phyloP scores from a whole-genome alignment of 2,113 vertebrate species.

The Lagenorhynchus albirostris region DNA sequence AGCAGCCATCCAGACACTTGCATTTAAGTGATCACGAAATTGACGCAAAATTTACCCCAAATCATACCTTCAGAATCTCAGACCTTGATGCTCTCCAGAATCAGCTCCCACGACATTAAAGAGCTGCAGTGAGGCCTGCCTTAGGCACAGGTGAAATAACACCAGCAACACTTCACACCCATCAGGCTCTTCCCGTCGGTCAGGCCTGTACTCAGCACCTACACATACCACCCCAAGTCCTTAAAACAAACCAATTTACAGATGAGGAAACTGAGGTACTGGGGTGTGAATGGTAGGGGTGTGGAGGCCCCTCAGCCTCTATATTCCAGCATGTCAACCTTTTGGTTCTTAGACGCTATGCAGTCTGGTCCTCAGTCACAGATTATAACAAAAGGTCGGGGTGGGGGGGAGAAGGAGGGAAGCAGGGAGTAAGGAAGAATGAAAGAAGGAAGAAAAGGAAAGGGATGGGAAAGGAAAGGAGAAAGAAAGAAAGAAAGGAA shows the following conservation, averaged over 20 bases:
- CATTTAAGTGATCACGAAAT: neutral
- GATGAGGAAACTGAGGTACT: neutral
- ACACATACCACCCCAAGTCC: neutral
- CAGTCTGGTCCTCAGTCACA: neutral
- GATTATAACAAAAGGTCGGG: neutral
- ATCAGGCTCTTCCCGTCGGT: neutral
- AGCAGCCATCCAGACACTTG: neutral
- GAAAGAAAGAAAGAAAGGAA: too few species aligned
- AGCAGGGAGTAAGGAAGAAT: neutral
- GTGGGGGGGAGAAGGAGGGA: too few species aligned
- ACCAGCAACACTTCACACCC: too few species aligned
- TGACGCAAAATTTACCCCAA: neutral
- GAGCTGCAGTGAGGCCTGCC: neutral
- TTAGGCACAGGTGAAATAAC: neutral
- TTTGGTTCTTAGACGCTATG: neutral
- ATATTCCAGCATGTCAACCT: neutral
- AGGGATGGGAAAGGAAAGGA: too few species aligned
- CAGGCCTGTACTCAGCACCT: neutral
- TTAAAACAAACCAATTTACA: neutral
- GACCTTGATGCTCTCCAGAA: neutral
- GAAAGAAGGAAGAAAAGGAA: neutral
- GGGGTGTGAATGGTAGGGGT: neutral
- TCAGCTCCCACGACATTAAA: neutral
- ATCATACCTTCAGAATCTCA: neutral
- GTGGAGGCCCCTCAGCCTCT: neutral